These are phyloP conservation scores for Microplitis deprimator DNA, from an alignment of 2,888 invertebrate species.

Conservation along the genomic window DNA sequence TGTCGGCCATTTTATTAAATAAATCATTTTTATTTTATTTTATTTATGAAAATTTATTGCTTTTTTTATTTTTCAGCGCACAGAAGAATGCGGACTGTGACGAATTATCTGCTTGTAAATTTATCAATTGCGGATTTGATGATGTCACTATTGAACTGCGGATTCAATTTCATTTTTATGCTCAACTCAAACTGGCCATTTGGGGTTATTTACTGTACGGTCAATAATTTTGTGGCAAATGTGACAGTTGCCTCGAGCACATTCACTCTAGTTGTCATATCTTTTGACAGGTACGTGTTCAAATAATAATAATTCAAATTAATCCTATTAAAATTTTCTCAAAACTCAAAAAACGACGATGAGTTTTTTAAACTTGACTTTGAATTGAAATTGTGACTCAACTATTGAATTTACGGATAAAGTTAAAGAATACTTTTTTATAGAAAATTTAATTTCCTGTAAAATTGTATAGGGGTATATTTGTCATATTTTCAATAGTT, in stretches of 20 bases:
- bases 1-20: too few relatives aligned
- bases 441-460: too few relatives aligned
- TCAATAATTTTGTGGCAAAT: slow-evolving; percentile 92
- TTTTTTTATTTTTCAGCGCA: slow-evolving; percentile 77
- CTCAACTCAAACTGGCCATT: slow-evolving; percentile 92
- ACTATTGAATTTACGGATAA: too few relatives aligned
- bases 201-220: slow-evolving; percentile 88
- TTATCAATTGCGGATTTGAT: slow-evolving; percentile 89
- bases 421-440: too few relatives aligned
- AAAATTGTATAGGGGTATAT: too few relatives aligned
- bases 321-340: background rate
- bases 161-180: slow-evolving; percentile 93
- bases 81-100: slow-evolving; percentile 82
- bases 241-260: slow-evolving; percentile 94
- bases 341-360: too few relatives aligned
- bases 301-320: background rate
- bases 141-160: slow-evolving; percentile 90
- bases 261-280: slow-evolving; percentile 94
- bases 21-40: background rate
- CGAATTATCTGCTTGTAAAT: slow-evolving; percentile 93
- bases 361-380: too few relatives aligned
- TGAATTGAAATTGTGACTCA: too few relatives aligned
- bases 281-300: slow-evolving; percentile 87
- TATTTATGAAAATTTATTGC: background rate
- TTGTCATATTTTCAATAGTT: too few relatives aligned